Base-by-base conservation (phyloP, 2,113 vertebrate species). In the Cochlearius cochlearius region DNA sequence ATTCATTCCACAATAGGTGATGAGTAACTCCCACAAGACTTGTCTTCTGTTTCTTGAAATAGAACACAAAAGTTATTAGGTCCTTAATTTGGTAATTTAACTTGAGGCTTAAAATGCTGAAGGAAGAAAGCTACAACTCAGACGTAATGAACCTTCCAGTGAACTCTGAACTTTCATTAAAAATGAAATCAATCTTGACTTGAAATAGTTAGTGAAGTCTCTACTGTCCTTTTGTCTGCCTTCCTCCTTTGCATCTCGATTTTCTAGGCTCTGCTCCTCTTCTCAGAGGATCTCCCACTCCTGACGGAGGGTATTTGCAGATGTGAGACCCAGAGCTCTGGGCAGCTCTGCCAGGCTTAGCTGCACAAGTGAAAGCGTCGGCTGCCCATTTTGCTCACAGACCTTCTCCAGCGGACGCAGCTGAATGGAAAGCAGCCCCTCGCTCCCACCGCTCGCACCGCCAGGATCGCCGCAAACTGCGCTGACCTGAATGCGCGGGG, bases 11-110 rank as follows among this genome's bases (percentile, higher is more conserved):
- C 80, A 73, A 23, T 12, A 41, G 43, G n/a, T 53, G 62, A 92
- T 95, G 89, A 95, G 66, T 90, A 95, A 90, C 58, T 88, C 47
- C 84, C 80, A 79, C 50, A 79, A 74, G 76, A 68, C 74, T 91
- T 73, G 64, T 34, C 53, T 91, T 94, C 77, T 29, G 23, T 47
- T 95, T 77, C 55, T 94, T 55, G 45, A 95, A 92, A 77, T 58
- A 73, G 71, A 91, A 89, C 84, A 85, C 52, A 21, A 73, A 95
- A 82, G 55, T 71, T 79, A 76, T 49, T 89, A 74, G 49, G 84
- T 55, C 66, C n/a, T 84, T 95, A 76, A 83, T 88, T 30, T 79
- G 49, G 49, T 69, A 58, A 85, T 66, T 89, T 89, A 73, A 58
- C 41, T 88, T 34, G 25, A 94, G 30, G 47, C 34, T 86, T 90